Evolutionary conservation across 2,888 invertebrate species (phyloP).

Genomic region (Bombylius discolor): DNA sequence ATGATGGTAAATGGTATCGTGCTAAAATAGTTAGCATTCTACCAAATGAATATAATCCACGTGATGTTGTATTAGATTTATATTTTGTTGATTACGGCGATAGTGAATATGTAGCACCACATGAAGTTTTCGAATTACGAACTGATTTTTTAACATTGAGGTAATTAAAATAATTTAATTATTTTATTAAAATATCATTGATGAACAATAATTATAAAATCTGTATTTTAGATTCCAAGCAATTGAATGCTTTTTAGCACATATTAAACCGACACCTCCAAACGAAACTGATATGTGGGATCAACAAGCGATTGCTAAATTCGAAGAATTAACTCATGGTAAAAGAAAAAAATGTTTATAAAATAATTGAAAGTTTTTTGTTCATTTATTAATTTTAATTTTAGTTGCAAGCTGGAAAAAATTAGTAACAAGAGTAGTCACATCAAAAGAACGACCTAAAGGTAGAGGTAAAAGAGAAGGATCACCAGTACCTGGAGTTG

Average conservation of each 20-base stretch:
- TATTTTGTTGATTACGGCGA: conserved; percentile 86
- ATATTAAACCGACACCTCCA: conserved; percentile 46
- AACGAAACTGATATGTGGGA: conserved; percentile 44
- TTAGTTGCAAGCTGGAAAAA: conserved; percentile 67
- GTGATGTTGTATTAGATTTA: conserved; percentile 51
- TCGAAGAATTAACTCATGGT: conserved; percentile 58
- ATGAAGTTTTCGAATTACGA: conserved; percentile 57
- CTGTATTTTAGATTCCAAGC: conserved; percentile 47
- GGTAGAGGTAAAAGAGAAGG: conserved; percentile 41
- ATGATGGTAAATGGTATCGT: conserved; percentile 62
- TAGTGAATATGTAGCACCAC: conserved; percentile 50
- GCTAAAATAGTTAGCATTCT: conserved; percentile 51
- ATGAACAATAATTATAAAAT: too few species aligned
- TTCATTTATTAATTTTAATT: conserved; percentile 14
- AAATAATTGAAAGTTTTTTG: not conserved
- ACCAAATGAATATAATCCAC: conserved; percentile 47
- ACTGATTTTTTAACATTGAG: conserved; percentile 45
- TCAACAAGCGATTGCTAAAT: conserved; percentile 47
- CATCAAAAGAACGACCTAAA: conserved; percentile 49
- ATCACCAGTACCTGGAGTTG: conserved; percentile 64
- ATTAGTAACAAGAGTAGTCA: conserved; percentile 59
- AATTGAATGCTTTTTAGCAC: conserved; percentile 72
- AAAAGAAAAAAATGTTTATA: conserved; percentile 1
- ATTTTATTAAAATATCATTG: not conserved
- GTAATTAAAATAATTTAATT: conserved; percentile 15